A percentile compares a stretch with the other conserved stretches of the same genome.
Evolutionary conservation across 2,888 invertebrate genomes (phyloP).

Genomic region (Acronicta psi): DNA sequence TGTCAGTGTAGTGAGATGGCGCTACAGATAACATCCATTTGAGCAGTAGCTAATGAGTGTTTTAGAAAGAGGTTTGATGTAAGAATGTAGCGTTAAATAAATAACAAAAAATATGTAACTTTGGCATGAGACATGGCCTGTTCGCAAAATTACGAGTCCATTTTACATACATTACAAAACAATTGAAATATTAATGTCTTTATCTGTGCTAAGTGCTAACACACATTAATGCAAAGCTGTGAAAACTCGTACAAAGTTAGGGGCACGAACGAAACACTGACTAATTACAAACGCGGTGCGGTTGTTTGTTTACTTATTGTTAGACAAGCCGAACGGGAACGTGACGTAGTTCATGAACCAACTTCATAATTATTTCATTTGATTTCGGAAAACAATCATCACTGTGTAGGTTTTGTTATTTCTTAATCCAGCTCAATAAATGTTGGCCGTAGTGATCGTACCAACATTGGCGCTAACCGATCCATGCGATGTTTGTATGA

Average conservation of each 20-base stretch:
- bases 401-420: not conserved
- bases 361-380: conserved; percentile 7
- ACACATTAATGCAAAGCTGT: conserved; percentile 24
- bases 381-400: not conserved
- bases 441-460: too few relatives aligned
- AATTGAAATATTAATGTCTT: conserved; percentile 18
- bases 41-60: too few relatives aligned
- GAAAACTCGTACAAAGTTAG: conserved; percentile 35
- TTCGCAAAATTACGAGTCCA: too few relatives aligned
- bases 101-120: too few relatives aligned
- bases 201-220: conserved; percentile 7
- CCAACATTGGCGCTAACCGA: too few relatives aligned
- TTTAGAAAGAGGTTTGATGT: too few relatives aligned
- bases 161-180: conserved; percentile 12
- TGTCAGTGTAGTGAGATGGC: too few relatives aligned
- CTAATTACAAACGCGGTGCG: conserved; percentile 36
- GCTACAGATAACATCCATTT: too few relatives aligned
- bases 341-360: conserved; percentile 9
- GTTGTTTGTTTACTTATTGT: conserved; percentile 36
- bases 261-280: conserved; percentile 28
- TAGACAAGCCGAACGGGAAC: conserved; percentile 7
- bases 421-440: not conserved
- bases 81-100: too few relatives aligned
- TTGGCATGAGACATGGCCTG: too few relatives aligned
- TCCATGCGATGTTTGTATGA: too few relatives aligned